phyloP scores from a whole-genome alignment of 2,888 invertebrate genomes.

The Elaeidobius kamerunicus region DNA sequence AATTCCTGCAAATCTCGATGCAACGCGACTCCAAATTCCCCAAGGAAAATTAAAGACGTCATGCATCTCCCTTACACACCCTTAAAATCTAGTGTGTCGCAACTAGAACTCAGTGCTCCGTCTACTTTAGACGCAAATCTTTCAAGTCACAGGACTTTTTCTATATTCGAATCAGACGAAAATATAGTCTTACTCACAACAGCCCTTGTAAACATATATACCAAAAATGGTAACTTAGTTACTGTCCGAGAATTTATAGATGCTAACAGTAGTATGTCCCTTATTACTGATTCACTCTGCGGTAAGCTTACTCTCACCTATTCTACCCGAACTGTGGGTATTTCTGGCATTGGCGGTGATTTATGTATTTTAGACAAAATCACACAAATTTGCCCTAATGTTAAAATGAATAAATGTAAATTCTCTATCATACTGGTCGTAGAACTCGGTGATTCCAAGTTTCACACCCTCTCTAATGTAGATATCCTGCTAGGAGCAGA shows the following conservation, averaged over 20 bases:
- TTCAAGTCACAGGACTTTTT: neutral
- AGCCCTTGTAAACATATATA: neutral
- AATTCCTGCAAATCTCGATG: neutral
- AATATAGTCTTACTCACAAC: neutral
- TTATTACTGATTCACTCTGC: neutral
- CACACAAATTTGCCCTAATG: neutral
- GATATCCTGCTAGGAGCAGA: conserved; percentile 12
- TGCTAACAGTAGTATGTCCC: neutral
- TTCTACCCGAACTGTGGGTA: neutral
- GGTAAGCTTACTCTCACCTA: neutral
- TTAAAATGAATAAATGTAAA: neutral
- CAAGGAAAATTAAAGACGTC: neutral
- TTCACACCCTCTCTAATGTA: neutral
- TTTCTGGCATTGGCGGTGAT: conserved; percentile 1
- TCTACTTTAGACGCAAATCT: neutral
- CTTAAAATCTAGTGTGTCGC: neutral
- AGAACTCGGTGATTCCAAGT: conserved; percentile 4
- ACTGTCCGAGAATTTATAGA: neutral
- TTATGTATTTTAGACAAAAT: conserved; percentile 3
- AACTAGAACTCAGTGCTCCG: neutral
- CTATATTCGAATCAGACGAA: neutral
- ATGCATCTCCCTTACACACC: neutral
- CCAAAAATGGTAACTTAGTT: neutral
- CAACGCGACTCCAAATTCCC: neutral
- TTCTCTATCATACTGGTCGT: neutral